phyloP scores from a whole-genome alignment of 1,140 invertebrate species.

The Triops cancriformis region DNA sequence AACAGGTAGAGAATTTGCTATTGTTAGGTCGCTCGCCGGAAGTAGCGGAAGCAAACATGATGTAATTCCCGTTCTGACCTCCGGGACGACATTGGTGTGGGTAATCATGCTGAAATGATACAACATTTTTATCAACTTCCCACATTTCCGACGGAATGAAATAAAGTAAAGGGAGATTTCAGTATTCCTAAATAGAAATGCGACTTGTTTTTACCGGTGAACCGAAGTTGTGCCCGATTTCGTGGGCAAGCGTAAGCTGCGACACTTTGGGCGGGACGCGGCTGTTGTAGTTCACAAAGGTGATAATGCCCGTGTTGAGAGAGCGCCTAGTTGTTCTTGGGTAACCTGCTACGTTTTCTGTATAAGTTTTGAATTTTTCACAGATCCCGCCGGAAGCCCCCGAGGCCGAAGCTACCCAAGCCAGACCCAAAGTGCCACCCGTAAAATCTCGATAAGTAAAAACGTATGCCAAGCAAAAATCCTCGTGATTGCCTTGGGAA shows the following conservation, averaged over 20 bases:
- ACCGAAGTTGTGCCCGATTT: conserved; percentile 99
- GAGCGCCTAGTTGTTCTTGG: conserved; percentile 88
- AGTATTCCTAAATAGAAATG: conserved; percentile 20
- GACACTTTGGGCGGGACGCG: conserved; percentile 93
- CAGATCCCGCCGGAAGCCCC: conserved; percentile 95
- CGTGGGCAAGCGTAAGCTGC: conserved; percentile 94
- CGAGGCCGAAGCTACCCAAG: conserved; percentile 94
- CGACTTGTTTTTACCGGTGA: conserved; percentile 61
- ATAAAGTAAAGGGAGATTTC: background rate
- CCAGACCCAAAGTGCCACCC: conserved; percentile 89
- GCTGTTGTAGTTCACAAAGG: conserved; percentile 97
- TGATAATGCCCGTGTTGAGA: conserved; percentile 97
- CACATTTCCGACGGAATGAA: background rate
- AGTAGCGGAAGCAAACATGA: conserved; percentile 95
- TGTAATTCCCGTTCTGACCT: conserved; percentile 76
- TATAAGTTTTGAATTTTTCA: conserved; percentile 95
- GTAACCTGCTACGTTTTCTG: conserved; percentile 84
- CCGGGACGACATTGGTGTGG: conserved; percentile 84
- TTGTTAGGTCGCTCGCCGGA: conserved; percentile 90
- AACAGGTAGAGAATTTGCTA: conserved; percentile 87
- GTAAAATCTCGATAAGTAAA: conserved; percentile 97
- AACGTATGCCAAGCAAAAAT: conserved; percentile 97
- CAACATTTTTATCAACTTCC: background rate
- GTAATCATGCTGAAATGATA: conserved; percentile 76
- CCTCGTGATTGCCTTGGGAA: conserved; percentile 91